Conservation (phyloP, 2,797 vertebrate genomes). For the Bradypodion ventrale region DNA sequence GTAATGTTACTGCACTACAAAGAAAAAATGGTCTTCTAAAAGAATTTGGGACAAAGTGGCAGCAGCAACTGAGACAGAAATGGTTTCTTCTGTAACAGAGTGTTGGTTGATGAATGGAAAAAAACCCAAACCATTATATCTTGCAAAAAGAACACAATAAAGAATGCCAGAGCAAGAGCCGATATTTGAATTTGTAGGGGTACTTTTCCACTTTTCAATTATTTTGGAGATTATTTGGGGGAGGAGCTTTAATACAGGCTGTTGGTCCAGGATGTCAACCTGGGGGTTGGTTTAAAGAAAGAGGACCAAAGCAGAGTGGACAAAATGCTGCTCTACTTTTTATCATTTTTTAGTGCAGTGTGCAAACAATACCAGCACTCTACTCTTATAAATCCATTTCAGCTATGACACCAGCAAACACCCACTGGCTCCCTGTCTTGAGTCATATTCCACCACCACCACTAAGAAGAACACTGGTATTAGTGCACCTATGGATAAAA, state of each 20-base stretch:
- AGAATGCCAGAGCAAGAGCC: background rate
- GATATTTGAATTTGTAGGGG: conserved; percentile 11
- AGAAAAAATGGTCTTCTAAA: conserved; percentile 2
- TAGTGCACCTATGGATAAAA: too few relatives aligned
- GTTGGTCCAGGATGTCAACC: conserved; percentile 35
- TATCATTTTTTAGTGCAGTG: conserved; percentile 7
- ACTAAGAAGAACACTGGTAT: too few relatives aligned
- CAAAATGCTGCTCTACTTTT: conserved; percentile 35
- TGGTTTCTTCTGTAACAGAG: background rate
- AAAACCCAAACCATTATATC: background rate
- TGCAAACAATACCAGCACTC: conserved; percentile 3
- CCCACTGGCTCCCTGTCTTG: too few relatives aligned
- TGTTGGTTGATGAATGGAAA: conserved; percentile 30
- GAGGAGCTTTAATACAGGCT: conserved; percentile 43
- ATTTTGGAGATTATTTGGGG: conserved; percentile 44
- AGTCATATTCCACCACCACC: too few relatives aligned
- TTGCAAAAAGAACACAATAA: background rate
- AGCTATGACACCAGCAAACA: background rate
- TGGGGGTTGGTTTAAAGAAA: conserved; percentile 20
- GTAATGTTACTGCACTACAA: background rate
- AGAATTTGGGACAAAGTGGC: background rate
- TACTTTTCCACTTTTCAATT: conserved; percentile 26
- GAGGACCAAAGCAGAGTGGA: background rate
- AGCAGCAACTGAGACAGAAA: conserved; percentile 8
- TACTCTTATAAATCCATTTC: background rate